Percentiles rank a stretch among this genome's conserved stretches.
Evolutionary conservation across 2,797 vertebrate genomes (phyloP).

Genomic region (Neomorphus geoffroyi): DNA sequence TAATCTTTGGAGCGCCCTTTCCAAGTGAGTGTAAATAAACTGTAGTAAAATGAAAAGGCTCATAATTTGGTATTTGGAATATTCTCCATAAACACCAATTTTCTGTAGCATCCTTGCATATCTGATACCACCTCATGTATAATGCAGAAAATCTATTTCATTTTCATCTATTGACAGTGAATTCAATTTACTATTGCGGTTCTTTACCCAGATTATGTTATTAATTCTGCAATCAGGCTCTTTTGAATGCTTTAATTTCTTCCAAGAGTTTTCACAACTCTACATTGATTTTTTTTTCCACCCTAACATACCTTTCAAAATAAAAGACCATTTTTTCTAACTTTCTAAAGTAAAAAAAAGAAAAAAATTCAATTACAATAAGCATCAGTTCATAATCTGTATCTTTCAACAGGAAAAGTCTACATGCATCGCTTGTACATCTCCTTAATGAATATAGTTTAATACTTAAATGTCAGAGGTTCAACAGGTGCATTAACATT

Average conservation of each 20-base stretch:
- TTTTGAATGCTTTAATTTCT: conserved; percentile 72
- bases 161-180: conserved; percentile 78
- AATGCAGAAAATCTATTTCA: conserved; percentile 79
- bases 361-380: conserved; percentile 11
- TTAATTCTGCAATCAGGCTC: conserved; percentile 79
- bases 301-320: conserved; percentile 64
- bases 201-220: conserved; percentile 73
- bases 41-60: conserved; percentile 74
- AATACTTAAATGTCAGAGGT: too few species aligned
- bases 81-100: conserved; percentile 78
- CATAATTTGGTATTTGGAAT: conserved; percentile 79
- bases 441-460: too few species aligned
- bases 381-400: not conserved
- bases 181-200: conserved; percentile 76
- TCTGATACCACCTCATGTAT: conserved; percentile 79
- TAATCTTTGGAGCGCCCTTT: conserved; percentile 67
- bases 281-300: conserved; percentile 50
- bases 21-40: conserved; percentile 74
- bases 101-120: conserved; percentile 75
- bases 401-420: not conserved
- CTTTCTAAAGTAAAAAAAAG: not conserved
- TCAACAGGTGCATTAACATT: conserved; percentile 42
- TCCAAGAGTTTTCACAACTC: conserved; percentile 65
- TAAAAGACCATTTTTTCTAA: conserved; percentile 40
- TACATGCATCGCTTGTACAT: conserved; percentile 5